Conservation (phyloP, 2,113 vertebrate genomes). For the Periophthalmus modestus region DNA sequence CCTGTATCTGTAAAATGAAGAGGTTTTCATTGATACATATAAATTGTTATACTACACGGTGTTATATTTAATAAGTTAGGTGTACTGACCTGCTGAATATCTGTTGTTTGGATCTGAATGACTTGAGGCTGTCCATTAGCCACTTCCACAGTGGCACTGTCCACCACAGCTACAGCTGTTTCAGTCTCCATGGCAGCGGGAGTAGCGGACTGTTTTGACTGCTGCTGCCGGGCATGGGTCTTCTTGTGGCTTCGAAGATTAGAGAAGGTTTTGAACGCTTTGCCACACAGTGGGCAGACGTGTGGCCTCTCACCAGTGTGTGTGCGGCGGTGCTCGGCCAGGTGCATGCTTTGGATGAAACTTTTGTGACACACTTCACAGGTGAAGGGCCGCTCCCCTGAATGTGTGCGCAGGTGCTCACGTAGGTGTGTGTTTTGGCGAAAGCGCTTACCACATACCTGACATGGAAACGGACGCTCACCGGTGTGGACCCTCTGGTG, state of each 20-base stretch:
- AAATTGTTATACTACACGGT: not conserved
- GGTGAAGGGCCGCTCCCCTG: conserved; percentile 83
- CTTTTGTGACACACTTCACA: conserved; percentile 86
- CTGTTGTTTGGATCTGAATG: conserved; percentile 77
- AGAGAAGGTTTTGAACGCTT: conserved; percentile 88
- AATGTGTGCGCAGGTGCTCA: conserved; percentile 88
- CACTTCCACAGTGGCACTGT: conserved; percentile 52
- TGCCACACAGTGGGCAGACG: conserved; percentile 80
- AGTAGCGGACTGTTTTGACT: conserved; percentile 44
- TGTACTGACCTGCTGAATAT: conserved; percentile 68
- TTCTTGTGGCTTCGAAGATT: conserved; percentile 89
- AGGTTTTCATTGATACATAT: not conserved
- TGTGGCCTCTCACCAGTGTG: conserved; percentile 87
- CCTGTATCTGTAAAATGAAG: conserved; percentile 52
- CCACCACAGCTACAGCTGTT: conserved; percentile 57
- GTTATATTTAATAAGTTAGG: not conserved
- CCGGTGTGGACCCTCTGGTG: conserved; percentile 86
- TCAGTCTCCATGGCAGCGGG: conserved; percentile 48
- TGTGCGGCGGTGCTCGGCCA: conserved; percentile 85
- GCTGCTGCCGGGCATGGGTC: conserved; percentile 79
- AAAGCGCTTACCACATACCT: conserved; percentile 87
- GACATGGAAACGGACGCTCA: conserved; percentile 79
- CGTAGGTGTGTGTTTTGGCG: conserved; percentile 89
- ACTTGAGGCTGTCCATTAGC: conserved; percentile 68
- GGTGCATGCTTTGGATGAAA: conserved; percentile 89